Conservation (phyloP, 2,797 vertebrate species). For the Gymnodraco acuticeps region DNA sequence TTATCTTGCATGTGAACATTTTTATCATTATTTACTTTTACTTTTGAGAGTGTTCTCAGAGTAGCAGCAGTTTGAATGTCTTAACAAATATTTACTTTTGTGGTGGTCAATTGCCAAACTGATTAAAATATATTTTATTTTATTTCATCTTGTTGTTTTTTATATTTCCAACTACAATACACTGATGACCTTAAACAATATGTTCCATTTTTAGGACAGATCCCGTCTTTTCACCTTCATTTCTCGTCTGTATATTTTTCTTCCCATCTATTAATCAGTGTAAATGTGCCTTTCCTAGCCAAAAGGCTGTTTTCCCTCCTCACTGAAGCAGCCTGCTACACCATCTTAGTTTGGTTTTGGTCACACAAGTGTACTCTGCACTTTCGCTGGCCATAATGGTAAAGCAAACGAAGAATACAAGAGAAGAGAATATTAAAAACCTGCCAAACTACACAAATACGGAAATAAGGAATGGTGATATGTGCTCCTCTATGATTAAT, state of each 20-base stretch:
- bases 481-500: slow-evolving; percentile 34
- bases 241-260: too few species aligned
- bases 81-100: too few species aligned
- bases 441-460: not conserved
- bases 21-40: not conserved
- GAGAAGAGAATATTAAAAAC: not conserved
- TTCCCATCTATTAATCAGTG: too few species aligned
- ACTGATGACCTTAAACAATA: too few species aligned
- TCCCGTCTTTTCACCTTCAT: too few species aligned
- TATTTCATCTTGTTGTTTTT: too few species aligned
- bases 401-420: not conserved
- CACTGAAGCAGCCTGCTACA: not conserved
- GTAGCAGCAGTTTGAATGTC: too few species aligned
- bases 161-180: too few species aligned
- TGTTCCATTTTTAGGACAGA: too few species aligned
- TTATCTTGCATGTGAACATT: not conserved
- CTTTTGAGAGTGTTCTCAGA: not conserved
- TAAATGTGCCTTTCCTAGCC: too few species aligned
- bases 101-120: too few species aligned
- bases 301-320: not conserved
- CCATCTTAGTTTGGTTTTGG: not conserved
- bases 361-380: not conserved
- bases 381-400: not conserved
- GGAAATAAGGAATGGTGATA: not conserved
- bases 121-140: too few species aligned